Evolutionary conservation across 2,113 vertebrate genomes (phyloP).

Genomic region (Pollimyrus isidori): DNA sequence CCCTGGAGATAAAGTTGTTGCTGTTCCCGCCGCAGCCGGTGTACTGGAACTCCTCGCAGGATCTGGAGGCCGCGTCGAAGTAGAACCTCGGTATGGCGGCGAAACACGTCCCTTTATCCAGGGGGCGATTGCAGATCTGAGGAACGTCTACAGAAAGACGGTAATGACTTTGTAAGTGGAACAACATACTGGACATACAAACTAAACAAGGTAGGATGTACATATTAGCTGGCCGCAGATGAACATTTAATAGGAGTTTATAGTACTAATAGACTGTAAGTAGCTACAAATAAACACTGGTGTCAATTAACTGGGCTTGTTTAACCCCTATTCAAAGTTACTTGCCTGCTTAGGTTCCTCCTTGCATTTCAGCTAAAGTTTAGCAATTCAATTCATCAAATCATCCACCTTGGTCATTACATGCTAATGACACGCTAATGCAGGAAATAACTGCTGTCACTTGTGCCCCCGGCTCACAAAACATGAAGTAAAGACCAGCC

Average conservation of each 20-base stretch:
- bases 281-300: background rate
- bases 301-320: background rate
- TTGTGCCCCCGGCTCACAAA: background rate
- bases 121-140: slow-evolving; percentile 68
- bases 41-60: slow-evolving; percentile 75
- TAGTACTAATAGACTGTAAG: background rate
- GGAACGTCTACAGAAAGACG: slow-evolving; percentile 54
- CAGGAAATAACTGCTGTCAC: background rate
- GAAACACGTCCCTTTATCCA: slow-evolving; percentile 74
- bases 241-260: background rate
- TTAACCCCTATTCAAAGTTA: background rate
- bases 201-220: too few relatives aligned
- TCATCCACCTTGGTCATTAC: background rate
- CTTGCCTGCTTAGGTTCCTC: background rate
- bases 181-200: background rate
- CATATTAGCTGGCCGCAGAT: background rate
- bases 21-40: slow-evolving; percentile 82
- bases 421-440: background rate
- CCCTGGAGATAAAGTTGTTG: slow-evolving; percentile 77
- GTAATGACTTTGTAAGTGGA: background rate
- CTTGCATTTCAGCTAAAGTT: background rate
- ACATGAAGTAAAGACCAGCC: background rate
- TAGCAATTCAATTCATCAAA: background rate
- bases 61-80: slow-evolving; percentile 64
- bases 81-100: slow-evolving; percentile 78